phyloP scores from a whole-genome alignment of 2,888 invertebrate genomes.

The Orthosia gothica region DNA sequence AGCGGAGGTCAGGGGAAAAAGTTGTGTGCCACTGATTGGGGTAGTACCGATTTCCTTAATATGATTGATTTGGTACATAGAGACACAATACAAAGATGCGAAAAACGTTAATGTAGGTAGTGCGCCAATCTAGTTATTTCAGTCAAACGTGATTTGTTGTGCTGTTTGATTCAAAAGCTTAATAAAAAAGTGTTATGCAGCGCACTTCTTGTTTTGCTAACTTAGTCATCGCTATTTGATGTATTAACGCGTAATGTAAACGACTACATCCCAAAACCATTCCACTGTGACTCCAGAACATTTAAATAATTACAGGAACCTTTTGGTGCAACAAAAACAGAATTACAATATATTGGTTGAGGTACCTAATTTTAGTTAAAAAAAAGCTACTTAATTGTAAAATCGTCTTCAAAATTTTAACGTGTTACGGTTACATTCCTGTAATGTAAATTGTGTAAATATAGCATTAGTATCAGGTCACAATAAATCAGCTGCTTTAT shows the following conservation, averaged over 20 bases:
- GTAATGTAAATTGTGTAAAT: slow-evolving; percentile 87
- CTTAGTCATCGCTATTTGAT: slow-evolving; percentile 37
- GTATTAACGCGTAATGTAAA: slow-evolving; percentile 22
- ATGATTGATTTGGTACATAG: slow-evolving; percentile 4
- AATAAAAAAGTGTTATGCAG: slow-evolving; percentile 37
- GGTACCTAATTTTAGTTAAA: slow-evolving; percentile 28
- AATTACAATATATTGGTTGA: slow-evolving; percentile 33
- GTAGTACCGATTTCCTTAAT: slow-evolving; percentile 7
- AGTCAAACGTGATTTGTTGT: slow-evolving; percentile 38
- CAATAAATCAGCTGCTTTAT: slow-evolving; percentile 84
- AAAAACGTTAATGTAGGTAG: slow-evolving; percentile 5
- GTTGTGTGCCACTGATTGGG: slow-evolving; percentile 21
- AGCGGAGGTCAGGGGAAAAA: background rate
- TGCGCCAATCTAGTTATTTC: slow-evolving; percentile 18
- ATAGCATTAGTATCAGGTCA: slow-evolving; percentile 86
- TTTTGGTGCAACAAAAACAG: slow-evolving; percentile 14
- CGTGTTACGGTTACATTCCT: slow-evolving; percentile 83
- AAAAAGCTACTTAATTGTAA: background rate
- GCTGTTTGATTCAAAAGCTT: slow-evolving; percentile 50
- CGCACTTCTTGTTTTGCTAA: slow-evolving; percentile 47
- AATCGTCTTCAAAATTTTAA: slow-evolving; percentile 32
- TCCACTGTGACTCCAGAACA: slow-evolving; percentile 43
- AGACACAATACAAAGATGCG: background rate
- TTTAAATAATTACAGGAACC: slow-evolving; percentile 8
- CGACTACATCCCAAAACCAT: slow-evolving; percentile 40